Evolutionary conservation across 2,113 vertebrate genomes (phyloP).

Genomic region (Leptobrachium leishanense): DNA sequence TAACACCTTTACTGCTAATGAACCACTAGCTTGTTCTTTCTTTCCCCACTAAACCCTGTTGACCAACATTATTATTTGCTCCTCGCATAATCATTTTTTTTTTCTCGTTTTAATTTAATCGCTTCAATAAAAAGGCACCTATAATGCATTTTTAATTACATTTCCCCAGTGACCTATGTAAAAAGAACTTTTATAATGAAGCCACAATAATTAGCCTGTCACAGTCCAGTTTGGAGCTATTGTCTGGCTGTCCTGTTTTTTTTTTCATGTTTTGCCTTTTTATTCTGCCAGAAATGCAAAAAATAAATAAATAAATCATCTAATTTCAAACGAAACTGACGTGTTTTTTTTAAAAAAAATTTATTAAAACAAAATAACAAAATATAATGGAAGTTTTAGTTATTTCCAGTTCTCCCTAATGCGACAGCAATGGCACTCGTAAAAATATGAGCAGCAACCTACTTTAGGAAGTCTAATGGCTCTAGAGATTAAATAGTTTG

Average conservation of each 20-base stretch:
- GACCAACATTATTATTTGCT: conserved; percentile 98
- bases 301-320: too few species aligned
- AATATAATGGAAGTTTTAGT: conserved; percentile 76
- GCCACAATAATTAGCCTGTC: conserved; percentile 96
- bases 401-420: conserved; percentile 81
- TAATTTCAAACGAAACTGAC: conserved; percentile 52
- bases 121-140: conserved; percentile 93
- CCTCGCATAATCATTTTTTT: conserved; percentile 88
- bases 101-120: conserved; percentile 94
- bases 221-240: conserved; percentile 92
- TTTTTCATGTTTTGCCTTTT: conserved; percentile 80
- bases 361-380: conserved; percentile 65
- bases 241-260: conserved; percentile 92
- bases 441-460: conserved; percentile 76
- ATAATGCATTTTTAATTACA: conserved; percentile 99
- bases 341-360: conserved; percentile 55
- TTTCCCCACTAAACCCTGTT: conserved; percentile 91
- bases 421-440: conserved; percentile 79
- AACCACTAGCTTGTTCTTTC: conserved; percentile 78
- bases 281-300: too few species aligned
- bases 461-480: conserved; percentile 78
- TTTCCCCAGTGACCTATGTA: conserved; percentile 95
- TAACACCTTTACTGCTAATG: conserved; percentile 87
- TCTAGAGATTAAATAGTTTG: conserved; percentile 78
- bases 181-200: conserved; percentile 95